Evolutionary conservation across 2,888 invertebrate species (phyloP).

Genomic region (Drosophila neonasuta): DNA sequence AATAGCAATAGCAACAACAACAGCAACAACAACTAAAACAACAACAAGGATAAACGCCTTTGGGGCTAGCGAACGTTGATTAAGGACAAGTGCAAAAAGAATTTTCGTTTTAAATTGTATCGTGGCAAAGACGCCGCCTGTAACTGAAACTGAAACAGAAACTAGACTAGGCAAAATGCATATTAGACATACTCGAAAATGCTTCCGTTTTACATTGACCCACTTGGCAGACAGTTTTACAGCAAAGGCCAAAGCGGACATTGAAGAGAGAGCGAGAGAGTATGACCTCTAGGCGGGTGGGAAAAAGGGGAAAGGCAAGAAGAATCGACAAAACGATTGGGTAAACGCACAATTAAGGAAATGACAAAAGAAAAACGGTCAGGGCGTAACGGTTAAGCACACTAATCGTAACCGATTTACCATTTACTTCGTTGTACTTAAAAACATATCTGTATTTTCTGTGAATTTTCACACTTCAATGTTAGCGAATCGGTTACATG

Average conservation of each 20-base stretch:
- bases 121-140: constrained; percentile 34
- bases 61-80: constrained; percentile 56
- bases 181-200: constrained; percentile 46
- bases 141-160: constrained; percentile 51
- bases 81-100: constrained; percentile 68
- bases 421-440: background rate
- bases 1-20: constrained; percentile 2
- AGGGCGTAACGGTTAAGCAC: background rate
- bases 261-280: background rate
- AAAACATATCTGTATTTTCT: too few species aligned
- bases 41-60: constrained; percentile 51
- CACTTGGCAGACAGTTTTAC: constrained; percentile 41
- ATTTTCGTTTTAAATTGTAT: constrained; percentile 58
- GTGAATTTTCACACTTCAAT: too few species aligned
- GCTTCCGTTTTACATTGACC: constrained; percentile 59
- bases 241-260: background rate
- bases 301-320: background rate
- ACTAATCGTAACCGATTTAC: background rate
- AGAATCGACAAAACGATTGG: constrained; percentile 3
- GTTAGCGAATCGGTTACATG: too few species aligned
- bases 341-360: constrained; percentile 1
- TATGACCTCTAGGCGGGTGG: too few species aligned
- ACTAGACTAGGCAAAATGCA: constrained; percentile 46
- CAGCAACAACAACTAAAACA: background rate
- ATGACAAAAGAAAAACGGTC: background rate